Percentiles rank a stretch among this genome's conserved stretches.
phyloP scores from a whole-genome alignment of 2,113 vertebrate genomes.

The Erpornis zantholeuca region DNA sequence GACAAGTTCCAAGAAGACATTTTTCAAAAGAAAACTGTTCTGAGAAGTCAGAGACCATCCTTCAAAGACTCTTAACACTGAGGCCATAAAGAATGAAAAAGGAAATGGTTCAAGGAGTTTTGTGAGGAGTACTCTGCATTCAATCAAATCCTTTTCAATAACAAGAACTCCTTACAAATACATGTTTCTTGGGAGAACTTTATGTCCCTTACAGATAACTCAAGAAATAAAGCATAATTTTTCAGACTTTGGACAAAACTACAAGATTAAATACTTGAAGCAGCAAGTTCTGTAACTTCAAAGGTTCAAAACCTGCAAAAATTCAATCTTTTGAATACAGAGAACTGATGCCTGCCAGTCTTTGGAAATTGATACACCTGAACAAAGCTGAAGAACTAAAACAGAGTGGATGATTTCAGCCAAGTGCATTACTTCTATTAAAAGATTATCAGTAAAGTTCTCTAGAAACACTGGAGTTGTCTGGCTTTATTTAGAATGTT shows the following conservation, averaged over 20 bases:
- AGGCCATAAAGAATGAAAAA: not conserved
- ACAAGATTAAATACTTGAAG: not conserved
- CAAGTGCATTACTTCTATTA: not conserved
- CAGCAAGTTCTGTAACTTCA: not conserved
- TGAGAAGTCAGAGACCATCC: rapidly evolving
- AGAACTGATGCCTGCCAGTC: not conserved
- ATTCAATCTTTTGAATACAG: not conserved
- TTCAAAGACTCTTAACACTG: not conserved
- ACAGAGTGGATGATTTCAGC: not conserved
- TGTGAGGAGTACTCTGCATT: not conserved
- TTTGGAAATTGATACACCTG: not conserved
- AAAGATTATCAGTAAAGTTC: not conserved
- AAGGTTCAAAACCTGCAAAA: not conserved
- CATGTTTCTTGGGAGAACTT: not conserved
- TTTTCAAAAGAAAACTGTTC: not conserved
- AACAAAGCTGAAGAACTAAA: not conserved
- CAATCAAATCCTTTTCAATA: not conserved
- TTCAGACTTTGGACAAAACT: not conserved
- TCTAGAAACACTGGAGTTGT: not conserved
- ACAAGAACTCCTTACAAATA: not conserved
- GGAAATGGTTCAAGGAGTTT: not conserved
- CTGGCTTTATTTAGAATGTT: not conserved
- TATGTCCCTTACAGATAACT: not conserved
- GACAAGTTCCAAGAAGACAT: not conserved
- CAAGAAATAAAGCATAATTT: not conserved